phyloP scores from a whole-genome alignment of 2,888 invertebrate genomes.

The Caenorhabditis macrosperma region DNA sequence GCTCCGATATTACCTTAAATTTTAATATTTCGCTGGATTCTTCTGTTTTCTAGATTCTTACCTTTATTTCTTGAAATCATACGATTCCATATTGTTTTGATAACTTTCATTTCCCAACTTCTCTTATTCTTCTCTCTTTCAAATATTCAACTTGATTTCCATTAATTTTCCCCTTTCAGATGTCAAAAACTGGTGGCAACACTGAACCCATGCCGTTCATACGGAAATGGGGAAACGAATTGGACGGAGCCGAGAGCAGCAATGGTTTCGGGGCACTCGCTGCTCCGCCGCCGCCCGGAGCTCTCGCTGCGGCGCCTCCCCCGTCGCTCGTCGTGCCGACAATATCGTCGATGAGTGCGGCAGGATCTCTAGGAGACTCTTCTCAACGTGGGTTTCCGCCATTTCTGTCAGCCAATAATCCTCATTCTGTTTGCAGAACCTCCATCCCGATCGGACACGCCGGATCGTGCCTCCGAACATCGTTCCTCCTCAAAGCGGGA shows the following conservation, averaged over 20 bases:
- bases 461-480: slow-evolving; percentile 6
- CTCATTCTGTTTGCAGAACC: background rate
- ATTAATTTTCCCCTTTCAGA: no score
- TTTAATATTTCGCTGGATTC: background rate
- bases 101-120: slow-evolving; percentile 7
- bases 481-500: slow-evolving; percentile 30
- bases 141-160: no score
- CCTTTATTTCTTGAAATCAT: background rate
- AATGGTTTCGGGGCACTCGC: slow-evolving; percentile 22
- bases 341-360: slow-evolving; percentile 7
- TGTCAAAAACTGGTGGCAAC: slow-evolving; percentile 74
- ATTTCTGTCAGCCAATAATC: no score
- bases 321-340: slow-evolving; percentile 25
- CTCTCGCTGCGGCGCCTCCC: background rate
- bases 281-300: background rate
- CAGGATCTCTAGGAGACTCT: slow-evolving; percentile 8
- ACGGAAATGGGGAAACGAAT: slow-evolving; percentile 73
- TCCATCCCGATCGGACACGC: slow-evolving; percentile 4
- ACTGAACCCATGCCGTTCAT: slow-evolving; percentile 79
- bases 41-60: background rate
- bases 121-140: background rate
- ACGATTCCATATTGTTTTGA: background rate
- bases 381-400: background rate
- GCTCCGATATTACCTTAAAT: no score
- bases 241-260: slow-evolving; percentile 7